Evolutionary conservation across 2,888 invertebrate genomes (phyloP).

Genomic region (Dichetophora obliterata): DNA sequence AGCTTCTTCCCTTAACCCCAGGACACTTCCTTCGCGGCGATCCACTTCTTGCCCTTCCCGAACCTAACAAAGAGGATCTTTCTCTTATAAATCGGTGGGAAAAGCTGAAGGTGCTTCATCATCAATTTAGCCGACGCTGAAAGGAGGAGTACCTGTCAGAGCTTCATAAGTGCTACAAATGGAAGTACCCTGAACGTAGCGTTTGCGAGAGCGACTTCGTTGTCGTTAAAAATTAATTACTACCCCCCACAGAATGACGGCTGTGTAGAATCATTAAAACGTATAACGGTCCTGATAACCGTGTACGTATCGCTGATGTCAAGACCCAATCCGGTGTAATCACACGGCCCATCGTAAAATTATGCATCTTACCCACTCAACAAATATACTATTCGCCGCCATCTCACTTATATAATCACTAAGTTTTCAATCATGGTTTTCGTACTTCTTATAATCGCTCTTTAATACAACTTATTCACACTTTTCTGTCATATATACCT

Average conservation of each 20-base stretch:
- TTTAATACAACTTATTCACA: too few relatives aligned
- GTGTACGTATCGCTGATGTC: too few relatives aligned
- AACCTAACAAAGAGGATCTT: background rate
- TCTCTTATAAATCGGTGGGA: background rate
- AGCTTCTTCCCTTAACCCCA: background rate
- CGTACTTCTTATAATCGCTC: too few relatives aligned
- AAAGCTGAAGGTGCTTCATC: too few relatives aligned
- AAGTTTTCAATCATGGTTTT: too few relatives aligned
- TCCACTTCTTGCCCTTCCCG: background rate
- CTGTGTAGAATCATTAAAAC: background rate
- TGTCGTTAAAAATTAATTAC: background rate
- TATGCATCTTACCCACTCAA: too few relatives aligned
- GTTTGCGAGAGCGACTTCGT: background rate
- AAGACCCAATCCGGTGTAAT: too few relatives aligned
- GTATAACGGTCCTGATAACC: background rate
- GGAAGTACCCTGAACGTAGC: background rate
- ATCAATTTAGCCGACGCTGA: background rate
- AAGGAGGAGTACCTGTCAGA: background rate
- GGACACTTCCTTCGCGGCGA: background rate
- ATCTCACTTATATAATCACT: too few relatives aligned
- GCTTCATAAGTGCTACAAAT: background rate
- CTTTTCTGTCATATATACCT: too few relatives aligned
- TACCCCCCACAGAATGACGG: conserved; percentile 17
- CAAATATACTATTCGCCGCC: too few relatives aligned
- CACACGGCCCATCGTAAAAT: too few relatives aligned